phyloP scores from a whole-genome alignment of 2,888 invertebrate species.

The Chironomus tentans region DNA sequence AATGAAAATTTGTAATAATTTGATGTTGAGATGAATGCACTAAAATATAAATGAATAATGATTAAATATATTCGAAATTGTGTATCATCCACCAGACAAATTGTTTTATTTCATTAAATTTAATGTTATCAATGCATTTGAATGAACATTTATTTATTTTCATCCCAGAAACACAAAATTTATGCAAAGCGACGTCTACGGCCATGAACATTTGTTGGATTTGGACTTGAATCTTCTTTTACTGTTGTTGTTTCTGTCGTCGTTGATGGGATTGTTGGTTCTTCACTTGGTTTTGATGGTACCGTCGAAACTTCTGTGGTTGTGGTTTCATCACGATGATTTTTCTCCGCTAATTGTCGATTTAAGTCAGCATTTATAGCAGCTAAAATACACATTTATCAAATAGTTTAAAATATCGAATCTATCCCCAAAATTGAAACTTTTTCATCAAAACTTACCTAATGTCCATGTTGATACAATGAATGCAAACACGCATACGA shows the following conservation, averaged over 20 bases:
- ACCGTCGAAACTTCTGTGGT: constrained; percentile 29
- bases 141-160: too few species aligned
- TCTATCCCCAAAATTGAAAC: too few species aligned
- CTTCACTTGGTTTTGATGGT: constrained; percentile 26
- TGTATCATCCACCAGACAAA: too few species aligned
- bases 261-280: background rate
- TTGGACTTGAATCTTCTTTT: background rate
- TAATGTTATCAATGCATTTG: too few species aligned
- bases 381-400: background rate
- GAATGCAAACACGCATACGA: constrained; percentile 40
- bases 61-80: too few species aligned
- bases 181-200: background rate
- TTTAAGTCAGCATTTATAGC: constrained; percentile 32
- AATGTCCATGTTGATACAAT: constrained; percentile 44
- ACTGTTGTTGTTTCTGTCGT: constrained; percentile 20
- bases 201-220: background rate
- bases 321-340: constrained; percentile 28
- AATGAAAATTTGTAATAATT: too few species aligned
- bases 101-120: too few species aligned
- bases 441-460: constrained; percentile 40
- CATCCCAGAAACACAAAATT: background rate
- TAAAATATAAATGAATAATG: too few species aligned
- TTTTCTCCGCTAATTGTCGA: constrained; percentile 30
- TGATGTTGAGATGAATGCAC: too few species aligned
- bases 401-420: too few species aligned